Base-by-base conservation (phyloP, 2,888 invertebrate genomes). In the Tachina fera region DNA sequence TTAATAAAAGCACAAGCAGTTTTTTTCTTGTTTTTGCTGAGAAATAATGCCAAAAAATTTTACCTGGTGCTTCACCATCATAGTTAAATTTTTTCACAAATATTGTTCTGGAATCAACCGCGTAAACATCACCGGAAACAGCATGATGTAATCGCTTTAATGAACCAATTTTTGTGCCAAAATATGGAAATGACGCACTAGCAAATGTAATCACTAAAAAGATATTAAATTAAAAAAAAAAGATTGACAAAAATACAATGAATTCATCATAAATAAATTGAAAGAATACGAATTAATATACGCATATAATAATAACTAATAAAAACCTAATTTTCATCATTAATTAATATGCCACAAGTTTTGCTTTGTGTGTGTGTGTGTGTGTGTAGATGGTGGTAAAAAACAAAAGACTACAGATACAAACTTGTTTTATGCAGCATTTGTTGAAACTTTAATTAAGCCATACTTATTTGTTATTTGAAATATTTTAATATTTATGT, bases 1-100 rank as follows among this genome's bases (percentile, higher is more conserved):
- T n/a, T 11, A 65, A 39, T 16, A 58, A 11, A 43, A 14, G 47
- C 58, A 9, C n/a, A 14, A 3, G 6, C 0, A 19, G 14, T 76
- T 71, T 19, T 43, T 19, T 19, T 58, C 56, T 47, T 58, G 49
- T 11, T 56, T 68, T 68, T 45, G 16, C 67, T 56, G 16, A 5
- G 11, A 65, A 10, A 9, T 16, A n/a, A 47, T 70, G 39, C 14
- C 10, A 39, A 1, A 6, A 47, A 10, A 14, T 60, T 45, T 83
- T 90, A 97, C 97, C 96, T 92, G 98, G 97, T 68, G 97, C 98
- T 92, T 97, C 96, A 81, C 98, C 98, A 90, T 98, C 98, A 92
- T 98, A 98, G 88, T 95, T 96, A 93, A 98, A 97, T 93, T 96
- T 96, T 92, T 97, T 96, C 89, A 98, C 94, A 93, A 96, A 97